Base-by-base conservation (phyloP, 2,113 vertebrate genomes). In the Capricornis sumatraensis region DNA sequence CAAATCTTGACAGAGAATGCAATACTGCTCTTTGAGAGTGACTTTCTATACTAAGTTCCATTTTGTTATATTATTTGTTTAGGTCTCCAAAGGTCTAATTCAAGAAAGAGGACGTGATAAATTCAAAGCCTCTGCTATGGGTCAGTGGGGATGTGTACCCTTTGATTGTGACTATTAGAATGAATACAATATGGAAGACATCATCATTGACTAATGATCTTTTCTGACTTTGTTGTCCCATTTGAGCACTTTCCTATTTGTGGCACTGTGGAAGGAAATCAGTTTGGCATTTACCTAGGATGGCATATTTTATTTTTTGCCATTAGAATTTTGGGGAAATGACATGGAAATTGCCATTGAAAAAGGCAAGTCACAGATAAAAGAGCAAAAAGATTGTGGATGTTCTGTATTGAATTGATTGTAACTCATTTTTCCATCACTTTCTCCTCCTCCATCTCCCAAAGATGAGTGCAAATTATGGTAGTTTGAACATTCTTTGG, bases 81-180 rank as follows among this genome's bases (percentile, higher is more conserved):
- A 93, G 58, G 19, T 95, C 90, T 96, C 95, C 62, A 91, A 97
- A 64, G 60, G 50, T 95, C 98, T 94, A 97, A 95, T 98, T 95
- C 95, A 60, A 95, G 78, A 91, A 96, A 93, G 33, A 45, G 55
- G 81, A 94, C 28, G 28, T 55, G 87, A 71, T 86, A 89, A 95
- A 89, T 88, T 64, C 86, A 86, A 82, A 94, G 62, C n/a, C 16
- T 60, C 5, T 53, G 27, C 82, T 78, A 89, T 40, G 67, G 55
- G 53, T 78, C 43, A 78, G 71, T 52, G 76, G 5, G 3, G 53
- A 67, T 17, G 3, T 27, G 3, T 27, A 28, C n/a, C n/a, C 36
- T 78, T 62, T 62, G 53, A 50, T 21, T 67, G n/a, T 27, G 58
- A 78, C 47, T 55, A 14, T 95, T 62, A 79, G 83, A 28, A 36